Conservation (phyloP, 2,888 invertebrate genomes). For the Oscheius sp. region DNA sequence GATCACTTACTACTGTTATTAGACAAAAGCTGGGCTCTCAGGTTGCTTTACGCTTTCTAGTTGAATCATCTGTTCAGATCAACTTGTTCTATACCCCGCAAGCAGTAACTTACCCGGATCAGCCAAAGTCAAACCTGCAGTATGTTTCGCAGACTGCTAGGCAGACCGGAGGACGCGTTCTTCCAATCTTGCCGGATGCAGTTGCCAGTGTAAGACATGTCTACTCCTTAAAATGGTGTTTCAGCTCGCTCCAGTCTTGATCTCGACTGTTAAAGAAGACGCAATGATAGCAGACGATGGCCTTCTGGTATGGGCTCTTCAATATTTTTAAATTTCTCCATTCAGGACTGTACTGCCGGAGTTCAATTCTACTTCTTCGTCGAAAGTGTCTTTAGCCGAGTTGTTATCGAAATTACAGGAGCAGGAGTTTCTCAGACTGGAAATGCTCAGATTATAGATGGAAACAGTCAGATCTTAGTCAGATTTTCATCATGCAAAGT, state of each 20-base stretch:
- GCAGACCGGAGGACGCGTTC: conserved; percentile 51
- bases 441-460: conserved; percentile 32
- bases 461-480: background rate
- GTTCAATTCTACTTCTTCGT: conserved; percentile 44
- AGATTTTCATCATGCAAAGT: background rate
- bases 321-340: background rate
- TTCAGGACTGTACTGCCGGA: conserved; percentile 38
- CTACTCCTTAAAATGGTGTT: background rate
- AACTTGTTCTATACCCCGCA: conserved; percentile 31
- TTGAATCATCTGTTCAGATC: conserved; percentile 5
- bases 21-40: conserved; percentile 13
- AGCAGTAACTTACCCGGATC: background rate
- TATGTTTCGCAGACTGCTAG: conserved; percentile 26
- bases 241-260: conserved; percentile 36
- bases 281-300: conserved; percentile 46
- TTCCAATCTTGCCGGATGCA: conserved; percentile 36
- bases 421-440: conserved; percentile 29
- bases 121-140: background rate
- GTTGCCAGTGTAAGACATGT: conserved; percentile 22
- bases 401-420: conserved; percentile 43
- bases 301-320: conserved; percentile 40
- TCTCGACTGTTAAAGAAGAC: conserved; percentile 39
- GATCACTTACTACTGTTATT: background rate
- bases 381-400: conserved; percentile 36
- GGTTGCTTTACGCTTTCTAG: background rate